Evolutionary conservation across 2,797 vertebrate species (phyloP).

Genomic region (Antrozous pallidus): DNA sequence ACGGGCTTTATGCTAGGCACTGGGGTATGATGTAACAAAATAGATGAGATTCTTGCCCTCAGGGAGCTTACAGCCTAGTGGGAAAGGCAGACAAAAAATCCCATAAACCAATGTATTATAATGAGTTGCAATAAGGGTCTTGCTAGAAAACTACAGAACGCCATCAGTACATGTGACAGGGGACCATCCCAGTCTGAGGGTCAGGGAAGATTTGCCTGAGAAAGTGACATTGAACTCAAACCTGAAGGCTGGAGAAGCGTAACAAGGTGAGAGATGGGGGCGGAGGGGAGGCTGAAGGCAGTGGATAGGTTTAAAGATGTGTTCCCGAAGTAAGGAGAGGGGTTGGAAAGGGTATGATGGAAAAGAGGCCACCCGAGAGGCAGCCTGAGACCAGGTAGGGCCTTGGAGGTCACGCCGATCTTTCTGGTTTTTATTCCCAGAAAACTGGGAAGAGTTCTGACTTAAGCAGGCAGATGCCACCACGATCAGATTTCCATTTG

Average conservation of each 20-base stretch:
- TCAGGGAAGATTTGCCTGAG: not conserved
- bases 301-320: not conserved
- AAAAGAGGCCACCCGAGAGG: not conserved
- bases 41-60: constrained; percentile 13
- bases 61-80: not conserved
- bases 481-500: not conserved
- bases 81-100: not conserved
- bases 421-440: not conserved
- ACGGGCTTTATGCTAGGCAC: not conserved
- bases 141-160: not conserved
- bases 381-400: not conserved
- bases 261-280: not conserved
- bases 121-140: not conserved
- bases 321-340: not conserved
- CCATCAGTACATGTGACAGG: not conserved
- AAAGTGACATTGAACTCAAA: not conserved
- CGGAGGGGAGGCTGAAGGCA: not conserved
- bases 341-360: not conserved
- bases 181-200: not conserved
- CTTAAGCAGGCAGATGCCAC: not conserved
- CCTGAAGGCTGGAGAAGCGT: not conserved
- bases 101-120: not conserved
- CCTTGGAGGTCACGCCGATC: not conserved
- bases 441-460: not conserved
- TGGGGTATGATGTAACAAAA: not conserved